Conservation (phyloP, 2,888 invertebrate species). For the Phragmatobia fuliginosa region DNA sequence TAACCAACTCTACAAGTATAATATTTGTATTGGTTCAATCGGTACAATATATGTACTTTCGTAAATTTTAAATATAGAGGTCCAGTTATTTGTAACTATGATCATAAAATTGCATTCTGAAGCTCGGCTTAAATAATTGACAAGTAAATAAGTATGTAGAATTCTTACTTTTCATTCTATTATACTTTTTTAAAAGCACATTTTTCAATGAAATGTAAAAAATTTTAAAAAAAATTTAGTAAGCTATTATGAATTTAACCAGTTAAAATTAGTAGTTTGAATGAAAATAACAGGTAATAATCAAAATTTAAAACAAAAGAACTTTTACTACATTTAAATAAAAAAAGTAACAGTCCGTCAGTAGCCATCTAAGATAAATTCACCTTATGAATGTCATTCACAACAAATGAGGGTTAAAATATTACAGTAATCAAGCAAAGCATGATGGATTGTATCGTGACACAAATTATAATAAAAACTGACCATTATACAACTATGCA, state of each 20-base stretch:
- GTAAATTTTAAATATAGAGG: neutral
- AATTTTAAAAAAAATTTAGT: too few species aligned
- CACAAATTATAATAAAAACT: slow-evolving; percentile 24
- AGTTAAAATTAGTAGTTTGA: too few species aligned
- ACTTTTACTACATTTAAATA: too few species aligned
- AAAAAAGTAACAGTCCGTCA: too few species aligned
- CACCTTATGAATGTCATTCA: slow-evolving; percentile 6
- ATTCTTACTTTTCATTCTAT: neutral
- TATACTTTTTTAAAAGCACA: too few species aligned
- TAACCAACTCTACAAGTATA: neutral
- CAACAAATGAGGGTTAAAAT: slow-evolving; percentile 15
- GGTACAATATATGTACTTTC: too few species aligned
- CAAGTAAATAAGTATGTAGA: neutral
- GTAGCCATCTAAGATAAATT: neutral
- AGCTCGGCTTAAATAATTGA: neutral
- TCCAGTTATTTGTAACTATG: neutral
- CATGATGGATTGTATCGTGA: slow-evolving; percentile 25
- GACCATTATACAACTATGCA: neutral
- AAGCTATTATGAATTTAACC: too few species aligned
- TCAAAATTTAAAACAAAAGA: too few species aligned
- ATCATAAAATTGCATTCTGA: neutral
- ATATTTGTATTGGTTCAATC: neutral
- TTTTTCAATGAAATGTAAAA: too few species aligned
- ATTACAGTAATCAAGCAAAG: slow-evolving; percentile 26
- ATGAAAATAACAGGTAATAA: too few species aligned